Conservation (phyloP, 2,113 vertebrate species). For the Actenoides lindsayi region DNA sequence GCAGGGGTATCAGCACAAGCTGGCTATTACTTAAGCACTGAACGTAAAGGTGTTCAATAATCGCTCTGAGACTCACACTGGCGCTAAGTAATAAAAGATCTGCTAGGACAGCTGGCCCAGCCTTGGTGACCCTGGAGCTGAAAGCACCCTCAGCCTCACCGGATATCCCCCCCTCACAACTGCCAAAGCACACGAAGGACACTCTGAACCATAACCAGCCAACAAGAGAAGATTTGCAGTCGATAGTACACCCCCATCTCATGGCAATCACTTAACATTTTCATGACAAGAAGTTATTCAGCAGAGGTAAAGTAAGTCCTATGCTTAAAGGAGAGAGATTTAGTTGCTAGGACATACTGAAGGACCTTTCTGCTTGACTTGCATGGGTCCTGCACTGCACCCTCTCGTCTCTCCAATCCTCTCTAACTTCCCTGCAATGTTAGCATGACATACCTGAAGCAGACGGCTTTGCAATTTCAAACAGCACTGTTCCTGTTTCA, state of each 20-base stretch:
- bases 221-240: not conserved
- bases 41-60: not conserved
- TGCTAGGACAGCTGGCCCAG: not conserved
- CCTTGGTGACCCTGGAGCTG: not conserved
- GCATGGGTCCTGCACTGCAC: not conserved
- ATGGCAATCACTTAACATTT: not conserved
- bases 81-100: not conserved
- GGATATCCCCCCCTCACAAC: not conserved
- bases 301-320: not conserved
- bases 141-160: not conserved
- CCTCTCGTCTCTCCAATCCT: not conserved
- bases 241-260: not conserved
- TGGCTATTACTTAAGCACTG: not conserved
- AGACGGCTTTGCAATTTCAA: constrained; percentile 98
- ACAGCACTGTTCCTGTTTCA: constrained; percentile 93
- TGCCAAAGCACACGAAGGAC: not conserved
- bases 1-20: not conserved
- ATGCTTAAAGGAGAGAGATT: not conserved
- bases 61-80: not conserved
- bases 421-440: not conserved
- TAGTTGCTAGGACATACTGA: not conserved
- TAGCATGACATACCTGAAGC: constrained; percentile 76
- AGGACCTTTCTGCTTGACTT: not conserved
- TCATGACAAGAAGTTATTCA: not conserved
- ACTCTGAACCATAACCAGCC: not conserved